phyloP scores from a whole-genome alignment of 2,888 invertebrate species.

The Hirtodrosophila duncani region DNA sequence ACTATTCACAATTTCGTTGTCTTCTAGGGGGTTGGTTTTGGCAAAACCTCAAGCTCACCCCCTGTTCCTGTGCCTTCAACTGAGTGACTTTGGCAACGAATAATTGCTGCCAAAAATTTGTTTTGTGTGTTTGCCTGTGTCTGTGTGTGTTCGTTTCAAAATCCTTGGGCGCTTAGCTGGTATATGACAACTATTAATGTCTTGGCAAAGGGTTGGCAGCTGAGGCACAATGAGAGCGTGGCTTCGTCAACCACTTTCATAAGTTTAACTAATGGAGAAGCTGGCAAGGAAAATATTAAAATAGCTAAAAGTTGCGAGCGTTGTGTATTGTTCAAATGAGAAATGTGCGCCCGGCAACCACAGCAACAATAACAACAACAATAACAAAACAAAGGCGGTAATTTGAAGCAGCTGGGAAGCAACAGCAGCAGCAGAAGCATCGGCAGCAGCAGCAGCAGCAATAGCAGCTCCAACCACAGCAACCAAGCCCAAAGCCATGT shows the following conservation, averaged over 20 bases:
- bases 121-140: slow-evolving; percentile 6
- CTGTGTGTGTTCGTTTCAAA: no score
- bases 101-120: slow-evolving; percentile 28
- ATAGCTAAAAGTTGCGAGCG: slow-evolving; percentile 27
- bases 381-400: slow-evolving; percentile 57
- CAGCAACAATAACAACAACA: no score
- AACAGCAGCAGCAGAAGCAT: slow-evolving; percentile 24
- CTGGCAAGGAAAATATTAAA: slow-evolving; percentile 27
- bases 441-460: slow-evolving; percentile 18
- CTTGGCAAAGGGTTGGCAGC: slow-evolving; percentile 14
- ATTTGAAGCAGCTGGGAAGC: slow-evolving; percentile 65
- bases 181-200: slow-evolving; percentile 39
- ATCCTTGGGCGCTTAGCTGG: not conserved
- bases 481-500: slow-evolving; percentile 27
- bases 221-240: slow-evolving; percentile 52
- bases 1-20: slow-evolving; percentile 45
- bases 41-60: no score
- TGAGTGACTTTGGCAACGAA: no score
- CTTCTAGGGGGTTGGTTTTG: slow-evolving; percentile 9
- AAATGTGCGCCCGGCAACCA: slow-evolving; percentile 46
- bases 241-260: slow-evolving; percentile 39
- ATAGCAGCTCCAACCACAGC: slow-evolving; percentile 3
- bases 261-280: slow-evolving; percentile 51
- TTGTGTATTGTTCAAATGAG: slow-evolving; percentile 49
- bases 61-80: no score